Evolutionary conservation across 1,140 invertebrate species (phyloP), one percentile per base, ranked within the genome.

Genomic region (Drosophila aff.): DNA sequence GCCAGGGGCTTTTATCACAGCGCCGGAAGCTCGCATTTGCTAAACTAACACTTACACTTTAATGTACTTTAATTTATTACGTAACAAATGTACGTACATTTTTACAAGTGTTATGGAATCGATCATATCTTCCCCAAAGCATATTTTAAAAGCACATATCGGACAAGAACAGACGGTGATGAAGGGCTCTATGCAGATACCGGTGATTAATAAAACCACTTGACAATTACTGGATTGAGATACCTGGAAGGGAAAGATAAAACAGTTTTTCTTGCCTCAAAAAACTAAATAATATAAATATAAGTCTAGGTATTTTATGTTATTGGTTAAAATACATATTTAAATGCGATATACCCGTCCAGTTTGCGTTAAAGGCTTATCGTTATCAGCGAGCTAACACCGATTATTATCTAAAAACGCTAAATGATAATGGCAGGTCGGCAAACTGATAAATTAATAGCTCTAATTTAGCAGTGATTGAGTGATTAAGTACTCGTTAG

Each of bases 401-500:
- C 31, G 9, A 38, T 23, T 16, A 8, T 57, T 21, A 38, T 7
- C 33, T 4, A 5, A 57, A 18, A 33, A 57, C 7, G 4, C 2
- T 3, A n/a, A 7, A 2, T 58, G 9, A 40, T 23, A 38, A 40
- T 57, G 6, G 15, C 0, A 26, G 10, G 33, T 58, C 55, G 18
- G 40, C 10, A 40, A 58, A 26, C 21, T 58, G 55, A 58, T 58
- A n/a, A 23, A 57, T 57, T 23, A 38, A 23, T 21, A 21, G 6
- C 18, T 38, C 33, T 23, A 33, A 57, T 57, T 57, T 57, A 26
- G 13, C 13, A 38, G 15, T 38, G 18, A 15, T 36, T 53, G n/a
- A n/a, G n/a, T n/a, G n/a, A n/a, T n/a, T n/a, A n/a, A n/a, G n/a
- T n/a, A n/a, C n/a, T n/a, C n/a, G n/a, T n/a, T n/a, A n/a, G n/a